phyloP scores from a whole-genome alignment of 1,140 invertebrate species.

The Drosophila dunni region DNA sequence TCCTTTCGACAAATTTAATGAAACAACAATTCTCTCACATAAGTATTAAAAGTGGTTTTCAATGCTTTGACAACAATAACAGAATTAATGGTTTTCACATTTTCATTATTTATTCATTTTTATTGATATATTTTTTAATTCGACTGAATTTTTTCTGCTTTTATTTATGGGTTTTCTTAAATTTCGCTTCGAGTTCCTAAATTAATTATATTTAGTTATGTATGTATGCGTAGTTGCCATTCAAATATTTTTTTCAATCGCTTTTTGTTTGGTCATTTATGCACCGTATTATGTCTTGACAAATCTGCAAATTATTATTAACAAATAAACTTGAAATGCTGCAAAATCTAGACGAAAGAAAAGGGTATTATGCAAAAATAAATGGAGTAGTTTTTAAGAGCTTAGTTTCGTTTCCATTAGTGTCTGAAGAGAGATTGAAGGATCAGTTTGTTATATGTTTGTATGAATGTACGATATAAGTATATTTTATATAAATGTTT shows the following conservation, averaged over 20 bases:
- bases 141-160: neutral
- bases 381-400: neutral
- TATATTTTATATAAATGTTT: constrained; percentile 48
- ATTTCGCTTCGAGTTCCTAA: constrained; percentile 21
- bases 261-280: constrained; percentile 38
- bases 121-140: neutral
- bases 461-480: constrained; percentile 47
- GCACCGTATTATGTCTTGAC: constrained; percentile 21
- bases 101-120: constrained; percentile 35
- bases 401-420: neutral
- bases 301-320: constrained; percentile 27
- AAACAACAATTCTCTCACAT: constrained; percentile 72
- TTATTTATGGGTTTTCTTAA: too few relatives aligned
- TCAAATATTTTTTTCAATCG: neutral
- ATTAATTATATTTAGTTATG: constrained; percentile 44
- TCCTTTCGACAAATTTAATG: constrained; percentile 75
- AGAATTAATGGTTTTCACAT: constrained; percentile 60
- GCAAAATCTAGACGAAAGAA: neutral
- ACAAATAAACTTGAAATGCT: constrained; percentile 23
- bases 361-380: neutral
- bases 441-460: constrained; percentile 38
- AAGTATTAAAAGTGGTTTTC: constrained; percentile 58
- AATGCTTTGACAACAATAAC: constrained; percentile 72
- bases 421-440: constrained; percentile 27
- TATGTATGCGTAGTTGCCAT: constrained; percentile 64